Percentiles rank a stretch among this genome's conserved stretches.
phyloP scores from a whole-genome alignment of 2,797 vertebrate genomes.

The Lophius americanus region DNA sequence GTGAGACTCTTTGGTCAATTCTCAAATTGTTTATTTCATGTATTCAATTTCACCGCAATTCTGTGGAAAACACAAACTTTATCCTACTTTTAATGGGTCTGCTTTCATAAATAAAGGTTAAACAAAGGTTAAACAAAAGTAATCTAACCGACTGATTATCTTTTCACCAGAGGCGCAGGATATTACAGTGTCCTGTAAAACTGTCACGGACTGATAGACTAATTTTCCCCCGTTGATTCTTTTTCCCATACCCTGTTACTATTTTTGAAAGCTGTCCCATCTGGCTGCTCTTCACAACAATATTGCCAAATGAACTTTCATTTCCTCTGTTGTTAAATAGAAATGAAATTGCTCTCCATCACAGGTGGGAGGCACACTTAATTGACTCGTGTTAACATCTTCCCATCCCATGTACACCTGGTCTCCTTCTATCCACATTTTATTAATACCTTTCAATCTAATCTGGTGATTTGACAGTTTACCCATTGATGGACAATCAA shows the following conservation, averaged over 20 bases:
- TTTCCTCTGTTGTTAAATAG: constrained; percentile 81
- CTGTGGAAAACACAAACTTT: not conserved
- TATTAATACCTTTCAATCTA: constrained; percentile 62
- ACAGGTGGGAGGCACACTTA: constrained; percentile 82
- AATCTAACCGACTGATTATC: constrained; percentile 63
- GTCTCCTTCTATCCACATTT: constrained; percentile 70
- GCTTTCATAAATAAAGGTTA: constrained; percentile 57
- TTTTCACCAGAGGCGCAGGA: constrained; percentile 40
- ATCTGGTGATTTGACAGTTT: constrained; percentile 57
- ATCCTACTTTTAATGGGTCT: constrained; percentile 52
- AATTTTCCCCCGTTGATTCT: constrained; percentile 64
- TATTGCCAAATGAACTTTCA: constrained; percentile 82
- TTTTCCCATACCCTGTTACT: constrained; percentile 57
- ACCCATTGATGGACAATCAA: constrained; percentile 49
- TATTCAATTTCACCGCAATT: not conserved
- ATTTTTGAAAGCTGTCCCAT: constrained; percentile 83
- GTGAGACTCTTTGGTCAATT: not conserved
- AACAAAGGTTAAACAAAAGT: constrained; percentile 66
- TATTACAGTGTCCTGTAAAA: constrained; percentile 63
- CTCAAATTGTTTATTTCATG: not conserved
- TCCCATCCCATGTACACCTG: constrained; percentile 77
- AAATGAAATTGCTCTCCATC: constrained; percentile 82
- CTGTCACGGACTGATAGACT: constrained; percentile 71
- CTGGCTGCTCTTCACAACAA: constrained; percentile 77
- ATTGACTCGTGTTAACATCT: constrained; percentile 83